Evolutionary conservation across 2,888 invertebrate species (phyloP), one percentile per base, ranked within the genome.

Genomic region (Netelia inedita): DNA sequence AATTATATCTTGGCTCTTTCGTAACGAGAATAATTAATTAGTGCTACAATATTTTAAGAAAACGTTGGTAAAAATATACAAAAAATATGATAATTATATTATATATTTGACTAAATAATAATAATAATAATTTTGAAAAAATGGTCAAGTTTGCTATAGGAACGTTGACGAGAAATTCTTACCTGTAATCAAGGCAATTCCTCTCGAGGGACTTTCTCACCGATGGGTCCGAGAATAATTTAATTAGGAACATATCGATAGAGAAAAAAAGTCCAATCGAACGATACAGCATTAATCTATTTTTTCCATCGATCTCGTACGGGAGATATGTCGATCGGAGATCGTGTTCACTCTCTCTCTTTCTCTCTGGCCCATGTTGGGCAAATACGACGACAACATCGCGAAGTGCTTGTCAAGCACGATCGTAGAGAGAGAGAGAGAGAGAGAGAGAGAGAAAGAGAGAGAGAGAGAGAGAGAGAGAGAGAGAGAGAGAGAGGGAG

Each of bases 341-440:
- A 55, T 55, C 55, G 55, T 55, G 55, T 55, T 55, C 16, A 1
- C 55, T 55, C 19, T n/a, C 46, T 11, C 46, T 10, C 55, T 55
- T 16, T n/a, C 46, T 46, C 46, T 10, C 46, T 46, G 11, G 46
- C 14, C 46, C 46, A 10, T 46, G 46, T 46, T 14, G 46, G 10
- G 46, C 55, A 55, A 55, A 55, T 55, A 55, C 55, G 55, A 46
- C 46, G 19, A 55, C 19, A 55, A 55, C 55, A 55, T 55, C 55
- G 14, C 57, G 69, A 41, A 80, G 57, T 55, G 21, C 57, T 41
- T 35, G 63, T 68, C 35, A 53, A 69, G 68, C 63, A 81, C 57
- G 59, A 21, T 57, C 11, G 11, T 10, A 14, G 46, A 46, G 46
- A 14, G 46, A 11, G 43, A 43, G 43, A 10, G 46, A 46, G 43